Base-by-base conservation (phyloP, 2,113 vertebrate species). In the Megaptera novaeangliae region DNA sequence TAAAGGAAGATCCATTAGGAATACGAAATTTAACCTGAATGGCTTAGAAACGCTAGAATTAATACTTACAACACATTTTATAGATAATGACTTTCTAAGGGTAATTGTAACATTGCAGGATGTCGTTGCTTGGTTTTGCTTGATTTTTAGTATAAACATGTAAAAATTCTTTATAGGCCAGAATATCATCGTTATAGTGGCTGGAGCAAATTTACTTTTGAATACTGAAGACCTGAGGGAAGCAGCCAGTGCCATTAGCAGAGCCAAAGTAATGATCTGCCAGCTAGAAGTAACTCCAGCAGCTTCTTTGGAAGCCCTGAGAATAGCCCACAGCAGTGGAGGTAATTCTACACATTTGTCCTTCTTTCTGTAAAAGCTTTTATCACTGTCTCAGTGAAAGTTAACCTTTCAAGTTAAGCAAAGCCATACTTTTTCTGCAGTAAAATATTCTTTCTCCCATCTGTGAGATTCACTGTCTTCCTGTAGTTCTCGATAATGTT, bases 121-220 rank as follows among this genome's bases (percentile, higher is more conserved):
- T 64, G 59, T 74, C 82, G 81, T 72, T 69, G 55, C 71, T 85
- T 91, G 72, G 72, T 89, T 94, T 95, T 91, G 17, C 55, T 88
- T 84, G 75, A 68, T 82, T 96, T 95, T 95, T 91, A 94, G 87
- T 36, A 94, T 98, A 95, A 98, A 77, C 41, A 94, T 83, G 92
- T 21, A 94, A 64, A 75, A 97, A 94, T 97, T 98, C 68, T 97
- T 92, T 95, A 83, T 98, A 99, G 99, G 99, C 96, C 99, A 99
- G 98, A 99, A 99, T 75, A 99, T 99, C 98, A 99, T 99, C 77
- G 99, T 99, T 93, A 99, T 99, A 36, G 99, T 99, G 84, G 99
- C 99, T 18, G 99, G 99, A 97, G 99, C 99, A 95, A 99, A 99
- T 98, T 98, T 99, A 98, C 98, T 99, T 98, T 98, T 99, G 97